Percentiles rank a stretch among this genome's conserved stretches.
Evolutionary conservation across 2,888 invertebrate species (phyloP).

Genomic region (Caenorhabditis sp.): DNA sequence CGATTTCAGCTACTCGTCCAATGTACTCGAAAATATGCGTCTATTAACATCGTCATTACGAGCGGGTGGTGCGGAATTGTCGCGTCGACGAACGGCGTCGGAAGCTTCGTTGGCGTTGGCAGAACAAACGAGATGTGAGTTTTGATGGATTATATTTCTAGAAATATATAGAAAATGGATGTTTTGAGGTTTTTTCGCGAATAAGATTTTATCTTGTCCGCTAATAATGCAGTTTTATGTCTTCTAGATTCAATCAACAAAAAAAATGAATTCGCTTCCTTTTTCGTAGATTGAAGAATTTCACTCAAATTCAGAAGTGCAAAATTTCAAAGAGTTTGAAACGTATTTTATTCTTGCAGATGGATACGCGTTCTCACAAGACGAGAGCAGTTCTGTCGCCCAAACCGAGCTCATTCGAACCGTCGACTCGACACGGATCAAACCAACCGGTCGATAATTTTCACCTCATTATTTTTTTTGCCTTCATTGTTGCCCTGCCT

Average conservation of each 20-base stretch:
- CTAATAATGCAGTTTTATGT: too few species aligned
- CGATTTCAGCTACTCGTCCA: conserved; percentile 50
- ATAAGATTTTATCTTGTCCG: too few species aligned
- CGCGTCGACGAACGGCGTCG: conserved; percentile 30
- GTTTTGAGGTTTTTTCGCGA: too few species aligned
- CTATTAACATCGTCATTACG: conserved; percentile 41
- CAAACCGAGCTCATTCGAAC: conserved; percentile 87
- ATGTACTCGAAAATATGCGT: conserved; percentile 48
- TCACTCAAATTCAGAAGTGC: too few species aligned
- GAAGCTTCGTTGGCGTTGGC: conserved; percentile 46
- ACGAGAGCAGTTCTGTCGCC: conserved; percentile 93
- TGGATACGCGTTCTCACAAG: conserved; percentile 98
- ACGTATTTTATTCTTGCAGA: conserved; percentile 40
- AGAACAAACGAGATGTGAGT: conserved; percentile 55
- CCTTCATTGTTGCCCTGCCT: not conserved
- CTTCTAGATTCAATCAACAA: too few species aligned
- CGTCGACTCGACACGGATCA: conserved; percentile 74
- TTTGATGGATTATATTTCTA: not conserved
- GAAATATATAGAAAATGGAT: not conserved
- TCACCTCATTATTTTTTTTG: not conserved
- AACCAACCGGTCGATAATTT: conserved; percentile 51
- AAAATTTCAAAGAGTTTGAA: too few species aligned
- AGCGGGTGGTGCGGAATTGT: conserved; percentile 8
- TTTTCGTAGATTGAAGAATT: too few species aligned
- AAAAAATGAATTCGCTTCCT: too few species aligned